Base-by-base conservation (phyloP, 2,888 invertebrate species). In the Sphecodes monilicornis region DNA sequence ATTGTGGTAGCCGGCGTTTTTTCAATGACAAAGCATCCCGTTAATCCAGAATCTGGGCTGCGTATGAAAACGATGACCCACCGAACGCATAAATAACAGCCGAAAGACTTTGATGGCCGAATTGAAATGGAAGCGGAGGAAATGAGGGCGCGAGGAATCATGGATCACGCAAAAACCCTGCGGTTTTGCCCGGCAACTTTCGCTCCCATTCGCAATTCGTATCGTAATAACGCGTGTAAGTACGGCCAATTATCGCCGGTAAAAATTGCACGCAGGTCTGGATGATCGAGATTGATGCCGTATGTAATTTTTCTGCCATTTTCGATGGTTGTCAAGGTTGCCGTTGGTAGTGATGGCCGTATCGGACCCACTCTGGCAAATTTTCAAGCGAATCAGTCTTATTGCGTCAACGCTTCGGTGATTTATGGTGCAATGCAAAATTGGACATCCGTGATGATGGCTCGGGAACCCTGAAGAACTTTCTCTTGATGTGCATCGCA, bases 221-320 rank as follows among this genome's bases (percentile, higher is more conserved):
- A 71, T n/a, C 29, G 57, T 78, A 83, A 83, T 78, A 69, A 83
- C 64, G 70, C 39, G 70, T 77, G 70, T 50, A 71, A 78, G 13
- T n/a, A 41, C 36, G 16, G 69, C 57, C 72, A 82, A 84, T 84
- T 84, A 83, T 74, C 39, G 60, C 29, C 43, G 41, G 26, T 60
- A 36, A 18, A 77, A 84, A 77, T 82, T 64, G 60, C 64, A 73
- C 64, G 50, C 43, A 64, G 22, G 18, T 64, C 3, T 41, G 26
- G 50, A 64, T 66, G 64, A 46, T 16, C 36, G 54, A 39, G 36
- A 66, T 39, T 22, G 81, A 77, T 76, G 73, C n/a, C 57, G 13
- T 70, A 26, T 83, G 36, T 78, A 77, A 84, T 75, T 29, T 84
- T 66, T 78, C 46, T 26, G 43, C 50, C 50, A 57, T 32, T 71